Base-by-base conservation (phyloP, 2,888 invertebrate species). In the Onchidella celtica region DNA sequence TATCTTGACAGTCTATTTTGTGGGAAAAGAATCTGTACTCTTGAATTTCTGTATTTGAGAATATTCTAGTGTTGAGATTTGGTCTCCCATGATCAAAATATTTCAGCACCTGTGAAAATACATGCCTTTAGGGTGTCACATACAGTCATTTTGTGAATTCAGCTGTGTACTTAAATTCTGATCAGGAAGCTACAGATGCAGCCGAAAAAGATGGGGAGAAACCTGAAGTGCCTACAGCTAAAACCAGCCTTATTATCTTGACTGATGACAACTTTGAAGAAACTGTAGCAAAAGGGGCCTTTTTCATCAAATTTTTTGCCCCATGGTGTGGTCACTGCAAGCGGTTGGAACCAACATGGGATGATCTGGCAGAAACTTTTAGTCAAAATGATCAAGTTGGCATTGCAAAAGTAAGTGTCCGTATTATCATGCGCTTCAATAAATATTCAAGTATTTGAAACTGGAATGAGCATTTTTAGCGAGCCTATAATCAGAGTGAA, bases 291-390 rank as follows among this genome's bases (percentile, higher is more conserved):
- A 95, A 75, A 68, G 97, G 97, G 69, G 95, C 96, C 89, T 96
- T 97, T 93, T 98, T 98, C 92, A 95, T 98, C 3, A 97, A 97
- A 94, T 98, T 98, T 93, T 98, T 96, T 94, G 97, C 97, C 0
- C 97, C 98, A 0, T 98, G 98, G 98, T 98, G 98, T 93, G 94
- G 96, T 80, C 96, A 97, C 89, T 97, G 97, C 89, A 93, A 97
- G 95, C 95, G 95, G 92, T 93, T 98, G 88, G 97, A 97, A 0
- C 97, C 97, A 14, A 95, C 95, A 0, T 98, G 98, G 98, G 96
- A 97, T 55, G 95, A 96, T 76, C 93, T 98, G 69, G 97, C 96
- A 0, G 95, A 95, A 66, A 95, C 95, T 61, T 95, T 96, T 85
- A 94, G 95, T 82, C 94, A 95, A 87, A 96, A 96, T 88, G 94